Evolutionary conservation across 2,797 vertebrate genomes (phyloP).

Genomic region (Cynopterus sphinx): DNA sequence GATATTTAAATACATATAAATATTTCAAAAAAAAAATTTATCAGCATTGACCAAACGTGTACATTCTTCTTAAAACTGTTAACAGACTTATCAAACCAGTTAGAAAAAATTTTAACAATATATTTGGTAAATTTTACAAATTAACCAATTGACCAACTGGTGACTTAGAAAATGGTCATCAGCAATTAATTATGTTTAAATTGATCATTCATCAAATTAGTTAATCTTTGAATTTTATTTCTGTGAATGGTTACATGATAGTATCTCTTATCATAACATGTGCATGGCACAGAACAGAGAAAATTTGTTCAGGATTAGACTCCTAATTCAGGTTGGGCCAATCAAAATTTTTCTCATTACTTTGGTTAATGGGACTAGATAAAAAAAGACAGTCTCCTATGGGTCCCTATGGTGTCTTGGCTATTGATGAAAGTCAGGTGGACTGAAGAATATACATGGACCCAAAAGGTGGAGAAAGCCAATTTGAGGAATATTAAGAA

Average conservation of each 20-base stretch:
- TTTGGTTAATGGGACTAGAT: background rate
- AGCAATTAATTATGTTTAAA: background rate
- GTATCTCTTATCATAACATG: background rate
- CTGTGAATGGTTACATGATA: background rate
- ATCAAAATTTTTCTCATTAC: background rate
- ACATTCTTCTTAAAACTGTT: background rate
- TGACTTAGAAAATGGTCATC: background rate
- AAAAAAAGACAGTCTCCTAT: background rate
- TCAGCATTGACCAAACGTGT: background rate
- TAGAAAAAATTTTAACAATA: background rate
- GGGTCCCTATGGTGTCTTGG: background rate
- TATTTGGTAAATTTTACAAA: background rate
- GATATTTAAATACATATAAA: background rate
- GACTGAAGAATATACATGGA: background rate
- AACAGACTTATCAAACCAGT: background rate
- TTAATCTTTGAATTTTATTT: background rate
- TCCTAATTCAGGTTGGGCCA: background rate
- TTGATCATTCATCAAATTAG: background rate
- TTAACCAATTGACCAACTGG: background rate
- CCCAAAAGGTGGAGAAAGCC: background rate
- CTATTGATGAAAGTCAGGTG: background rate
- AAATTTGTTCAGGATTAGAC: background rate
- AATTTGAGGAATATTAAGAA: background rate
- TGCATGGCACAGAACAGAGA: background rate
- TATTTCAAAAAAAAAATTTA: background rate